A percentile compares a stretch with the other conserved stretches of the same genome.
These are phyloP conservation scores for Gobiocypris rarus DNA, from an alignment of 2,113 vertebrate genomes.

Conservation along the genomic window DNA sequence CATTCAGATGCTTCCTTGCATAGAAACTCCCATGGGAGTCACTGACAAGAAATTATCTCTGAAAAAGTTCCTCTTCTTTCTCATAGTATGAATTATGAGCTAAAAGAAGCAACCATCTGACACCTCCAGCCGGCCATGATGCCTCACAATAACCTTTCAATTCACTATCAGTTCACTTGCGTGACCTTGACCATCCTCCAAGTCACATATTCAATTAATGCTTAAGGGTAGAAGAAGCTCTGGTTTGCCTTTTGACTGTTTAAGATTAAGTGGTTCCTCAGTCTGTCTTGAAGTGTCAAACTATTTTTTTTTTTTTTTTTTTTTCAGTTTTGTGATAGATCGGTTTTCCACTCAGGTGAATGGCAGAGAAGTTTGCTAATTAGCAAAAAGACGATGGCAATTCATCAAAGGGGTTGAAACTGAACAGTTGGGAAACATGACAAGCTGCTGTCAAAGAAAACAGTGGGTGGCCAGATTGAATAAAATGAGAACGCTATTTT, in stretches of 20 bases:
- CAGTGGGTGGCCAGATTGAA: slow-evolving; percentile 17
- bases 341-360: slow-evolving; percentile 50
- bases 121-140: slow-evolving; percentile 13
- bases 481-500: not conserved
- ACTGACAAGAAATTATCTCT: not conserved
- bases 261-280: not conserved
- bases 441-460: slow-evolving; percentile 39
- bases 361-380: slow-evolving; percentile 54
- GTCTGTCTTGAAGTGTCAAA: slow-evolving; percentile 1
- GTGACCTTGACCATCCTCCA: slow-evolving; percentile 28
- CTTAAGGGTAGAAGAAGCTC: not conserved
- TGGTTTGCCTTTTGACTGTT: slow-evolving; percentile 1
- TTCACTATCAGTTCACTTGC: not conserved
- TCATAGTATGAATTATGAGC: slow-evolving; percentile 38
- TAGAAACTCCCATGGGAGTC: not conserved
- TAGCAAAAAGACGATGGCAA: slow-evolving; percentile 47
- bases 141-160: slow-evolving; percentile 44
- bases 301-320: not conserved
- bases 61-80: not conserved
- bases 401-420: slow-evolving; percentile 51
- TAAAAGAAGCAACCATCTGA: slow-evolving; percentile 11
- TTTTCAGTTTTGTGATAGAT: slow-evolving; percentile 41
- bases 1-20: not conserved
- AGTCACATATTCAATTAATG: slow-evolving; percentile 11
- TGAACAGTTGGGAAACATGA: slow-evolving; percentile 55